Percentiles rank a stretch among this genome's conserved stretches.
phyloP scores from a whole-genome alignment of 2,888 invertebrate genomes.

The Abrostola triplasia region DNA sequence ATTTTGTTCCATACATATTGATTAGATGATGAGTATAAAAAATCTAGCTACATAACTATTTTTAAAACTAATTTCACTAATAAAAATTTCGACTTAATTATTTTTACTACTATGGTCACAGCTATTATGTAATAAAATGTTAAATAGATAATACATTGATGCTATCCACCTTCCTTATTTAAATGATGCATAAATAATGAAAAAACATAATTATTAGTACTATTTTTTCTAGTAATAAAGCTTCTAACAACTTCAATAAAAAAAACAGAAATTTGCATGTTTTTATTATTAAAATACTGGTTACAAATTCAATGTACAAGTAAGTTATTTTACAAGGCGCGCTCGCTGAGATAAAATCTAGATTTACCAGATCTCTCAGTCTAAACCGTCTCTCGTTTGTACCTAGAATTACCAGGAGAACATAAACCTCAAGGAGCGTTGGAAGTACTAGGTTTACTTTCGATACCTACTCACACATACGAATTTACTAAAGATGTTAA shows the following conservation, averaged over 20 bases:
- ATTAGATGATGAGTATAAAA: too few relatives aligned
- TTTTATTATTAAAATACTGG: slow-evolving; percentile 8
- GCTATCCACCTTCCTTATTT: background rate
- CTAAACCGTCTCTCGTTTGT: slow-evolving; percentile 69
- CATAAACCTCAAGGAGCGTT: slow-evolving; percentile 67
- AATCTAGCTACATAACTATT: too few relatives aligned
- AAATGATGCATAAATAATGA: slow-evolving; percentile 9
- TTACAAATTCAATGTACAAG: slow-evolving; percentile 1
- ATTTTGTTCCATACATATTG: too few relatives aligned
- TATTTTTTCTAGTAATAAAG: background rate
- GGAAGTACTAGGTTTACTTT: slow-evolving; percentile 75
- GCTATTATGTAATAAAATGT: too few relatives aligned
- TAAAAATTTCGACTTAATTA: too few relatives aligned
- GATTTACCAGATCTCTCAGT: slow-evolving; percentile 53
- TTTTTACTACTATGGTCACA: too few relatives aligned
- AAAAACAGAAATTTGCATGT: slow-evolving; percentile 7
- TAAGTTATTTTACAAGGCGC: slow-evolving; percentile 11
- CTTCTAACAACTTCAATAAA: background rate
- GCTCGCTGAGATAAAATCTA: slow-evolving; percentile 41
- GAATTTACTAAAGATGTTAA: slow-evolving; percentile 30
- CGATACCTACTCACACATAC: slow-evolving; percentile 54
- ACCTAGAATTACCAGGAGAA: slow-evolving; percentile 83
- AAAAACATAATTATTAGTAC: slow-evolving; percentile 17
- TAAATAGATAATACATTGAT: too few relatives aligned
- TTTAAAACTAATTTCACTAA: too few relatives aligned